Evolutionary conservation across 2,113 vertebrate species (phyloP).

Genomic region (Gnathonemus longibarbis): DNA sequence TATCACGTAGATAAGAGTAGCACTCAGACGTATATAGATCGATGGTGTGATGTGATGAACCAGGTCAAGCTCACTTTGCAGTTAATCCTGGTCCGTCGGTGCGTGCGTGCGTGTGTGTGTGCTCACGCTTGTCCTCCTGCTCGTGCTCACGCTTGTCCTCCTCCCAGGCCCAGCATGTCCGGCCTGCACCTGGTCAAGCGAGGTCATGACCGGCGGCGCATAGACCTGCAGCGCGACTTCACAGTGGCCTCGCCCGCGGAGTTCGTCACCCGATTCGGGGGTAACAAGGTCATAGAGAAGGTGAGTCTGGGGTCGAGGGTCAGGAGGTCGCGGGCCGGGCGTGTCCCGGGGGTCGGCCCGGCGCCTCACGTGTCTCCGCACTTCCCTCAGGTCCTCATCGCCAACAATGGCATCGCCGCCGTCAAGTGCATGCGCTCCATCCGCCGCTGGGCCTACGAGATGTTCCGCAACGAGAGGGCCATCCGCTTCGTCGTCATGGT

Average conservation of each 20-base stretch:
- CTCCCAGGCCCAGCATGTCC: slow-evolving; percentile 87
- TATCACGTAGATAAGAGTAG: neutral
- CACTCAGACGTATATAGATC: neutral
- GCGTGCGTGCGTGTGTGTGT: neutral
- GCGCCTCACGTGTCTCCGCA: neutral
- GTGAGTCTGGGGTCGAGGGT: slow-evolving; percentile 47
- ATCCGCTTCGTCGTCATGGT: slow-evolving; percentile 98
- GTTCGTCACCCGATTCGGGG: slow-evolving; percentile 94
- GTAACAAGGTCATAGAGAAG: slow-evolving; percentile 98
- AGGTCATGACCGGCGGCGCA: slow-evolving; percentile 83
- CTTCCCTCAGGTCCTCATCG: slow-evolving; percentile 82
- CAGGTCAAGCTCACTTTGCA: neutral
- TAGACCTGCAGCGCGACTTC: slow-evolving; percentile 91
- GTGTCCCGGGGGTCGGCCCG: no score
- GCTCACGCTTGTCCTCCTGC: no score
- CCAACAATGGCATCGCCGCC: slow-evolving; percentile 97
- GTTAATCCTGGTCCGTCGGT: neutral
- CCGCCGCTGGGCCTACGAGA: slow-evolving; percentile 95
- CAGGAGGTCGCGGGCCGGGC: neutral
- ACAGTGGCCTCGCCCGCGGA: slow-evolving; percentile 96
- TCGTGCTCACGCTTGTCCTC: neutral
- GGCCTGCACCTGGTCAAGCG: slow-evolving; percentile 93
- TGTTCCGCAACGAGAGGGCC: slow-evolving; percentile 94
- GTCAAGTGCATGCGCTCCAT: slow-evolving; percentile 99
- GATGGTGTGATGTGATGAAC: neutral